Evolutionary conservation across 1,140 invertebrate genomes (phyloP).

Genomic region (Calosoma granatense): DNA sequence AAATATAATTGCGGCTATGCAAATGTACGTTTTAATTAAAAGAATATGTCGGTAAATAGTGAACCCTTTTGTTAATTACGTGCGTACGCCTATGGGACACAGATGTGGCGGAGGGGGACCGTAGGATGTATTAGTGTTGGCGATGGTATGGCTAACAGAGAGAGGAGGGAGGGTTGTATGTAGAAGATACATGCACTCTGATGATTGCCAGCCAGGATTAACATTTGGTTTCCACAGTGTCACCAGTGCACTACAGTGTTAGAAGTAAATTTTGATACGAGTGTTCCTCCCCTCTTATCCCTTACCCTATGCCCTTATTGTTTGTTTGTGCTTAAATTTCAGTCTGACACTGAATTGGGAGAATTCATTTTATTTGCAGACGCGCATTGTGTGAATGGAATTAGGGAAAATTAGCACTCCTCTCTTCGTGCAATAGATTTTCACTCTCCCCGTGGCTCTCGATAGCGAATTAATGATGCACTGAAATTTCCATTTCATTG

Average conservation of each 20-base stretch:
- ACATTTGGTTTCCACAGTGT: neutral
- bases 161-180: no score
- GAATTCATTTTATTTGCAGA: neutral
- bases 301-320: no score
- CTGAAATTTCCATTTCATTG: no score
- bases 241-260: neutral
- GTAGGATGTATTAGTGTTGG: neutral
- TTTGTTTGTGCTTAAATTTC: neutral
- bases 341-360: neutral
- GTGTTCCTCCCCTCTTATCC: neutral
- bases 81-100: neutral
- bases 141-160: neutral
- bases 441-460: no score
- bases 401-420: neutral
- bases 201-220: neutral
- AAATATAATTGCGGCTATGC: neutral
- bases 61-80: neutral
- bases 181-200: neutral
- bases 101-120: neutral
- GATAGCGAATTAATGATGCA: no score
- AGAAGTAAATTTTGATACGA: neutral
- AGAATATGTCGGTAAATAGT: neutral
- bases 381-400: neutral
- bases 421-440: no score
- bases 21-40: conserved; percentile 1